Conservation (phyloP, 2,113 vertebrate genomes). For the Apodemus speciosus region DNA sequence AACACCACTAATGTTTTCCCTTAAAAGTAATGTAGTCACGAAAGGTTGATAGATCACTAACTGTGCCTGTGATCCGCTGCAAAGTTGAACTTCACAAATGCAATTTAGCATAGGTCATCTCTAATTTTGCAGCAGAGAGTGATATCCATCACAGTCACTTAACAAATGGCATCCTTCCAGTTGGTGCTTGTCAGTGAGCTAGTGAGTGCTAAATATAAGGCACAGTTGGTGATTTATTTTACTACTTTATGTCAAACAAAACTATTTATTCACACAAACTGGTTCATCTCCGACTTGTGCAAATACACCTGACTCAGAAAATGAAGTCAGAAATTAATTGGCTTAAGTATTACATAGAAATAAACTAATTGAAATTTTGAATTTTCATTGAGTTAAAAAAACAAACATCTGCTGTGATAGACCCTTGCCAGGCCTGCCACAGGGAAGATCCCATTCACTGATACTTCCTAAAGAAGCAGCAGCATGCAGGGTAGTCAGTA, state of each 20-base stretch:
- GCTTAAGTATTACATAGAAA: slow-evolving; percentile 62
- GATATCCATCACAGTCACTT: slow-evolving; percentile 59
- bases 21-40: slow-evolving; percentile 52
- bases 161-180: slow-evolving; percentile 50
- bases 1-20: neutral
- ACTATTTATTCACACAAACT: slow-evolving; percentile 50
- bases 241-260: slow-evolving; percentile 49
- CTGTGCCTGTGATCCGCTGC: neutral
- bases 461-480: no score
- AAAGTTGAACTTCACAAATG: slow-evolving; percentile 50
- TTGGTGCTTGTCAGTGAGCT: slow-evolving; percentile 22
- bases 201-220: slow-evolving; percentile 54
- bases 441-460: no score
- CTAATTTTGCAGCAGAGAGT: slow-evolving; percentile 53
- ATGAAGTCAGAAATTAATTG: neutral
- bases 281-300: neutral
- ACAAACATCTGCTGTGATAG: neutral
- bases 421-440: no score
- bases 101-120: slow-evolving; percentile 43
- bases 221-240: slow-evolving; percentile 59
- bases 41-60: slow-evolving; percentile 45
- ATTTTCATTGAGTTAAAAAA: slow-evolving; percentile 60
- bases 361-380: slow-evolving; percentile 55
- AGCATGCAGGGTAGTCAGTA: no score
- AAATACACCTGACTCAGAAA: slow-evolving; percentile 39